These are phyloP conservation scores for Otus scops DNA, from an alignment of 2,797 vertebrate species.

Conservation along the genomic window DNA sequence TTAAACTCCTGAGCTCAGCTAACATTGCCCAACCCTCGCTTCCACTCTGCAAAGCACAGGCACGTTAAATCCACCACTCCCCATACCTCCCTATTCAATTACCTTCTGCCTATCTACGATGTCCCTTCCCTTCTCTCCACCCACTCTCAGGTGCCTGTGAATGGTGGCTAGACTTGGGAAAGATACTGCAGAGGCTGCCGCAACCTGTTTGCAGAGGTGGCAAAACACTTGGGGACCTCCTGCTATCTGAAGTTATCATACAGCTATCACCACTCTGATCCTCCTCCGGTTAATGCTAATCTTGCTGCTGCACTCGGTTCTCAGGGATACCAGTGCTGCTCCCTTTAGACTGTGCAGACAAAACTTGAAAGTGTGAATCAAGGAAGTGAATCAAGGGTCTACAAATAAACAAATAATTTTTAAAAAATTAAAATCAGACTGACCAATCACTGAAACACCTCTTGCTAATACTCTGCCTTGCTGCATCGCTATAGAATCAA, in stretches of 20 bases:
- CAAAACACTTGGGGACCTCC: background rate
- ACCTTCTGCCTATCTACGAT: background rate
- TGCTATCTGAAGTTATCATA: background rate
- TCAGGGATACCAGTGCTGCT: background rate
- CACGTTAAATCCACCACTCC: rapidly evolving
- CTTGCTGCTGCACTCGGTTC: background rate
- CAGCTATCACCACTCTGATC: background rate
- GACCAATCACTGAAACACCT: background rate
- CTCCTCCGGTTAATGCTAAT: background rate
- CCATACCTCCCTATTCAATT: rapidly evolving
- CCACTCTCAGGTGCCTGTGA: background rate
- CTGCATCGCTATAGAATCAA: background rate
- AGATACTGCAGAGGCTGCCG: background rate
- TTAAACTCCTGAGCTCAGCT: background rate
- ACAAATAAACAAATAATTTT: background rate
- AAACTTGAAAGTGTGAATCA: background rate
- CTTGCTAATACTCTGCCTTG: background rate
- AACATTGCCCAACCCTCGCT: rapidly evolving
- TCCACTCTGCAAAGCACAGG: background rate
- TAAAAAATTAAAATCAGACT: background rate
- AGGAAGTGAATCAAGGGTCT: background rate
- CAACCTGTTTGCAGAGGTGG: background rate
- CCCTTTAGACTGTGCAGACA: background rate
- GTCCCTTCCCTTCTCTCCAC: background rate
- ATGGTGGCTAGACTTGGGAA: too few relatives aligned